phyloP scores from a whole-genome alignment of 2,113 vertebrate species.

The Opisthocomus hoazin region DNA sequence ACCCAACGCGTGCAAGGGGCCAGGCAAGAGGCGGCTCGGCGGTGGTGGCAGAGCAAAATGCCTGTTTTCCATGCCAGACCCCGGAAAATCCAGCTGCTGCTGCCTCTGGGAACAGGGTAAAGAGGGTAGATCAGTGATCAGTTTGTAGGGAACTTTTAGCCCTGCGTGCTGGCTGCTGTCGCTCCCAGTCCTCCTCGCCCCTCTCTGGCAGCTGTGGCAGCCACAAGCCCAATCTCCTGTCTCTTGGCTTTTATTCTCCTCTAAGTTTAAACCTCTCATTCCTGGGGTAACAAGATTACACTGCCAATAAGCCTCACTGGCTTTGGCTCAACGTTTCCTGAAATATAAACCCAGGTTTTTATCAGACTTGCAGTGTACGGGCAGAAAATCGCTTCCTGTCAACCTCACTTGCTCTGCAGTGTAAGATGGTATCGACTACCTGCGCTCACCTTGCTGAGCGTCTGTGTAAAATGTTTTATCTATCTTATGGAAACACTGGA shows the following conservation, averaged over 20 bases:
- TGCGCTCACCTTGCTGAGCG: neutral
- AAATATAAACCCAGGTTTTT: neutral
- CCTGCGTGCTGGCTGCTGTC: neutral
- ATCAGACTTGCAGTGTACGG: neutral
- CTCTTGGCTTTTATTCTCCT: neutral
- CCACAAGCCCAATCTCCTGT: neutral
- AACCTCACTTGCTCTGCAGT: neutral
- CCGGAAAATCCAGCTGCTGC: neutral
- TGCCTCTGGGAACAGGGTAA: neutral
- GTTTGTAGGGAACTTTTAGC: neutral
- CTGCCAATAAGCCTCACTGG: neutral
- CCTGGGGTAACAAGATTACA: neutral
- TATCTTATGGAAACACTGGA: neutral
- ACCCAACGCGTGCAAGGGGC: accelerated
- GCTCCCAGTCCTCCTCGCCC: neutral
- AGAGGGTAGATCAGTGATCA: neutral
- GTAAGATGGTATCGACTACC: neutral
- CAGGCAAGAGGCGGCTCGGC: neutral
- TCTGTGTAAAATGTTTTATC: neutral
- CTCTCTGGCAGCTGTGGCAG: neutral
- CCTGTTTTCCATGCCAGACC: neutral
- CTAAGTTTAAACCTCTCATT: neutral
- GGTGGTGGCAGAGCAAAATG: neutral
- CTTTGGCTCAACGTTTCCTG: neutral
- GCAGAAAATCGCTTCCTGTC: neutral